Conservation (phyloP, 1,140 invertebrate genomes). For the Laupala kohalensis region DNA sequence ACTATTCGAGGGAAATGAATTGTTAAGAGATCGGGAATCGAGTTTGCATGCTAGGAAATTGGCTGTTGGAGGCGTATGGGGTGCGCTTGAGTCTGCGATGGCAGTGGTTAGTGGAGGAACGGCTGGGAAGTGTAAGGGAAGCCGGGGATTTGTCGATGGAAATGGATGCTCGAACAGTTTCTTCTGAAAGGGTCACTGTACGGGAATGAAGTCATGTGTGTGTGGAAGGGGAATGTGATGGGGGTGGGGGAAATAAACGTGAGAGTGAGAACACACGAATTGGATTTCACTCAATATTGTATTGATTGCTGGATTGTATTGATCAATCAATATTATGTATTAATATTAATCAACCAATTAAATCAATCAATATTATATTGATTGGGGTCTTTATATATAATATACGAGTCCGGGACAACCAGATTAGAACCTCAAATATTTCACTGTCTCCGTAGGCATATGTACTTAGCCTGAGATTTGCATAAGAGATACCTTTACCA, state of each 20-base stretch:
- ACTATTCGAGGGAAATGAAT: conserved; percentile 3
- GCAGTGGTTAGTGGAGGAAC: not conserved
- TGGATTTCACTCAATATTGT: too few species aligned
- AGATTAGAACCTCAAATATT: too few species aligned
- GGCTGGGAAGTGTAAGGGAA: not conserved
- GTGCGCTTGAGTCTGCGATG: not conserved
- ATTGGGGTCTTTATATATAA: too few species aligned
- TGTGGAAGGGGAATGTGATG: not conserved
- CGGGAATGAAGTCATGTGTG: not conserved
- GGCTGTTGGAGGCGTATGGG: not conserved
- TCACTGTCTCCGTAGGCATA: too few species aligned
- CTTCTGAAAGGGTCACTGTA: not conserved
- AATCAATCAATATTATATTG: too few species aligned
- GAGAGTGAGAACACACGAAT: not conserved
- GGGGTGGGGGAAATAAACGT: not conserved
- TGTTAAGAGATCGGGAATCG: conserved; percentile 2
- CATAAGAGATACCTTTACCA: too few species aligned
- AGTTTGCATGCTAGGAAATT: conserved; percentile 2
- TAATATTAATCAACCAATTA: too few species aligned
- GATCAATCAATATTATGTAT: too few species aligned
- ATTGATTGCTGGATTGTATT: too few species aligned
- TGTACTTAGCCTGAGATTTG: too few species aligned
- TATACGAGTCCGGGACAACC: too few species aligned
- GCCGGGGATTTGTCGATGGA: not conserved
- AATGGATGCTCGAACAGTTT: not conserved